These are phyloP conservation scores for Pseudanteris insignis DNA, from an alignment of 2,888 invertebrate genomes.

Conservation along the genomic window DNA sequence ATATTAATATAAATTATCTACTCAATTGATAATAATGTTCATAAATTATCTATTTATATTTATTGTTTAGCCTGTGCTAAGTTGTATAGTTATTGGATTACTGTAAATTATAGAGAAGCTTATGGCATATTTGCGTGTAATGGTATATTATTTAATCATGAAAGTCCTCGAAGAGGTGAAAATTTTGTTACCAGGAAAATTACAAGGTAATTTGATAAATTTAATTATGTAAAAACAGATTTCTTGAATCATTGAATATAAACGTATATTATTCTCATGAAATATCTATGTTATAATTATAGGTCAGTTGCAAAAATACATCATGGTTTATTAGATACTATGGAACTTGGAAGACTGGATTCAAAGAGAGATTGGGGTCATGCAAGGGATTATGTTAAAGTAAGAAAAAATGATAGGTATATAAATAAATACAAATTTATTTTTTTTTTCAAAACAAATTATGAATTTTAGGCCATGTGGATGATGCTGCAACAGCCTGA, in stretches of 20 bases:
- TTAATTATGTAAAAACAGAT: background rate
- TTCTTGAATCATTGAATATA: too few species aligned
- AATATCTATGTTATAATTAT: too few species aligned
- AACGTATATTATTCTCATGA: too few species aligned
- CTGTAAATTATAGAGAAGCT: slow-evolving; percentile 94
- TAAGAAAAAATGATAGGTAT: too few species aligned
- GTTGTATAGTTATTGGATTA: slow-evolving; percentile 95
- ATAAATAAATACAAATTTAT: too few species aligned
- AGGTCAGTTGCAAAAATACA: slow-evolving; percentile 93
- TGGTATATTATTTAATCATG: slow-evolving; percentile 96
- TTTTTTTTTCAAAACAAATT: too few species aligned
- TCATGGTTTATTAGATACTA: slow-evolving; percentile 81
- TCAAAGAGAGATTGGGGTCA: slow-evolving; percentile 98
- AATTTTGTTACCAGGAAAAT: slow-evolving; percentile 99
- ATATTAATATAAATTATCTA: too few species aligned
- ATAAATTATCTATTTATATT: too few species aligned
- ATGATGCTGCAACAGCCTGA: slow-evolving; percentile 93
- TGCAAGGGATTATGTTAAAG: slow-evolving; percentile 94
- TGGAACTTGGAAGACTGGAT: slow-evolving; percentile 95
- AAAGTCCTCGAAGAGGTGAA: slow-evolving; percentile 94
- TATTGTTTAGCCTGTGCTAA: slow-evolving; percentile 92
- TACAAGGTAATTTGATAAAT: slow-evolving; percentile 71
- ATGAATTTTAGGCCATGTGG: slow-evolving; percentile 98
- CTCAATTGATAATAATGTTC: too few species aligned
- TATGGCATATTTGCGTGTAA: slow-evolving; percentile 96